Conservation (phyloP, 2,888 invertebrate species). For the Andrena praecox region DNA sequence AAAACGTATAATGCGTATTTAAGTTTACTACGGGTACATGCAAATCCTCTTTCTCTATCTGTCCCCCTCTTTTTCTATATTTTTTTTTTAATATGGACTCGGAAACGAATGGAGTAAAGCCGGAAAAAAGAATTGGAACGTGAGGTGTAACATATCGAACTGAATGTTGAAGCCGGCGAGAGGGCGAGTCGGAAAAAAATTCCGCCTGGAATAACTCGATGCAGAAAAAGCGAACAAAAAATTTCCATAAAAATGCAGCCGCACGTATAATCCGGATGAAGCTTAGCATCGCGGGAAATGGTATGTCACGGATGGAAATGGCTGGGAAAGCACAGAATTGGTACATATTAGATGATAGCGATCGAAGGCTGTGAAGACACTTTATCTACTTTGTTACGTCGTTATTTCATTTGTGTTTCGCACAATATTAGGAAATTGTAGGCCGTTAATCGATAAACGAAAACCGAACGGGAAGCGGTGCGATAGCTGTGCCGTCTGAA, state of each 20-base stretch:
- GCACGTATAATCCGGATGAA: conserved; percentile 82
- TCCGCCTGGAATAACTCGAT: conserved; percentile 72
- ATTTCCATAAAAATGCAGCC: conserved; percentile 79
- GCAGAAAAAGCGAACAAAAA: conserved; percentile 73
- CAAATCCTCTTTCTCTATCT: conserved; percentile 31
- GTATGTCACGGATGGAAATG: conserved; percentile 63
- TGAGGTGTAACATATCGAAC: conserved; percentile 74
- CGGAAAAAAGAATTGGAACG: conserved; percentile 66
- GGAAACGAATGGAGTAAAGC: conserved; percentile 62
- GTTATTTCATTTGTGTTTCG: too few relatives aligned
- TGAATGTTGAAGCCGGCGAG: conserved; percentile 64
- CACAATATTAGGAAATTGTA: too few relatives aligned
- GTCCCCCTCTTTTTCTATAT: conserved; percentile 16
- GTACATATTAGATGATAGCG: conserved; percentile 41
- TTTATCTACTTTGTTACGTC: not conserved
- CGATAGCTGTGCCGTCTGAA: too few relatives aligned
- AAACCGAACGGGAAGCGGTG: too few relatives aligned
- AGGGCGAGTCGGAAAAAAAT: conserved; percentile 67
- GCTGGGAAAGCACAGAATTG: conserved; percentile 66
- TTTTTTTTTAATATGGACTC: conserved; percentile 46
- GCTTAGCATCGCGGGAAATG: conserved; percentile 80
- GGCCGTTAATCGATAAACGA: too few relatives aligned
- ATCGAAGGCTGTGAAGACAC: conserved; percentile 33
- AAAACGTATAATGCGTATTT: conserved; percentile 48
- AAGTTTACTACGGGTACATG: conserved; percentile 51